phyloP scores from a whole-genome alignment of 2,888 invertebrate genomes.

The Amaurobius ferox region DNA sequence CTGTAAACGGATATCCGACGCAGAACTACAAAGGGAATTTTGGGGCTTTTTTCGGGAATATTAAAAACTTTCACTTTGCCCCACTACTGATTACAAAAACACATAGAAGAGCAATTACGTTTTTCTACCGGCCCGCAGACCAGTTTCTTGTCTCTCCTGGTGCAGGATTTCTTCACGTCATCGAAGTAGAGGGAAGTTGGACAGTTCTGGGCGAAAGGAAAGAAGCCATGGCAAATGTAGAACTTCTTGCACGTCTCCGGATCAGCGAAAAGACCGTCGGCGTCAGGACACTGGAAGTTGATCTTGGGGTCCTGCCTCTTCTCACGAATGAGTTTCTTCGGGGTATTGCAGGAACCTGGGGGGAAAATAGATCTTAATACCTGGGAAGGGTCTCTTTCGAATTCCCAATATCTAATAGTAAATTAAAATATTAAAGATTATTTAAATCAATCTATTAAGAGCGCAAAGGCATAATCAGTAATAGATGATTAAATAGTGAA shows the following conservation, averaged over 20 bases:
- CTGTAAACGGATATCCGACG: too few relatives aligned
- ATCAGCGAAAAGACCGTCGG: conserved; percentile 75
- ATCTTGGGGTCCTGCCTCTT: conserved; percentile 24
- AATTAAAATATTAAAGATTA: too few relatives aligned
- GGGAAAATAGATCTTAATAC: too few relatives aligned
- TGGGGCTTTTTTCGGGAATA: too few relatives aligned
- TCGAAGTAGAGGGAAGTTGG: conserved; percentile 94
- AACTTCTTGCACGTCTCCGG: conserved; percentile 75
- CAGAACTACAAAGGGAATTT: too few relatives aligned
- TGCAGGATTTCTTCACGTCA: conserved; percentile 92
- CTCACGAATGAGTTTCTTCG: not conserved
- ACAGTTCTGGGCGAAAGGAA: conserved; percentile 90
- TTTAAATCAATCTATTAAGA: too few relatives aligned
- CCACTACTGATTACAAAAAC: too few relatives aligned
- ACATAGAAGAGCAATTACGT: conserved; percentile 31
- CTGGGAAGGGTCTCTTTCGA: too few relatives aligned
- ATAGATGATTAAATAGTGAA: too few relatives aligned
- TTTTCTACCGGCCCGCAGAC: conserved; percentile 88
- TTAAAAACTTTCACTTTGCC: too few relatives aligned
- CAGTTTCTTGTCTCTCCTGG: conserved; percentile 89
- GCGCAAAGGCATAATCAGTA: too few relatives aligned
- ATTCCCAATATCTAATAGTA: too few relatives aligned
- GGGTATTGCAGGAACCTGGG: not conserved
- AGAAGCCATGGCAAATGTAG: conserved; percentile 87
- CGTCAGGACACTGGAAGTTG: conserved; percentile 74